Percentiles rank a stretch among this genome's conserved stretches.
Conservation (phyloP, 2,888 invertebrate species). For the Cosmia pyralina region DNA sequence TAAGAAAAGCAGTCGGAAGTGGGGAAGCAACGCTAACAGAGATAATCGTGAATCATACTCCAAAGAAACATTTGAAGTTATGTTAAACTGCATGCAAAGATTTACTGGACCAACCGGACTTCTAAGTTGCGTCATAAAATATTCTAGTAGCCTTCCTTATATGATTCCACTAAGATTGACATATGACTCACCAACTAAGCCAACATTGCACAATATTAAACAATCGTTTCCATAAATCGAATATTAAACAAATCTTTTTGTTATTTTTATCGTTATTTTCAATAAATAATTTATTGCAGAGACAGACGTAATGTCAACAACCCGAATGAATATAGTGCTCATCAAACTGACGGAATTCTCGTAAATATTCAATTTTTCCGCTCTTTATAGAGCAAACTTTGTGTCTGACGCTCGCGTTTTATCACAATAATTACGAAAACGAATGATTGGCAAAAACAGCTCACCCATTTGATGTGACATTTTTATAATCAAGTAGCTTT, state of each 20-base stretch:
- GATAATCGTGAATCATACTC: neutral
- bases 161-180: slow-evolving; percentile 5
- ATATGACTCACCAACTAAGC: slow-evolving; percentile 32
- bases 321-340: slow-evolving; percentile 50
- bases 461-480: slow-evolving; percentile 37
- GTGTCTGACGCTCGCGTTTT: slow-evolving; percentile 38
- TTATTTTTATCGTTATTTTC: slow-evolving; percentile 49
- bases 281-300: slow-evolving; percentile 63
- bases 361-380: slow-evolving; percentile 62
- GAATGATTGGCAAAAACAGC: slow-evolving; percentile 39
- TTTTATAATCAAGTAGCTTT: slow-evolving; percentile 25
- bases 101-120: slow-evolving; percentile 23
- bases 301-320: slow-evolving; percentile 64
- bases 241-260: slow-evolving; percentile 17
- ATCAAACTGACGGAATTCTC: slow-evolving; percentile 56
- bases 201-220: slow-evolving; percentile 45
- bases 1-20: too few species aligned
- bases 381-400: slow-evolving; percentile 45
- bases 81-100: too few species aligned
- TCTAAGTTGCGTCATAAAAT: neutral
- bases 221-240: slow-evolving; percentile 14
- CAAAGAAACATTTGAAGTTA: neutral
- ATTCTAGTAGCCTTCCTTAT: slow-evolving; percentile 6
- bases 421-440: slow-evolving; percentile 54
- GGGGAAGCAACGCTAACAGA: neutral